Conservation (phyloP, 2,888 invertebrate species). For the Calliopum simillimum region DNA sequence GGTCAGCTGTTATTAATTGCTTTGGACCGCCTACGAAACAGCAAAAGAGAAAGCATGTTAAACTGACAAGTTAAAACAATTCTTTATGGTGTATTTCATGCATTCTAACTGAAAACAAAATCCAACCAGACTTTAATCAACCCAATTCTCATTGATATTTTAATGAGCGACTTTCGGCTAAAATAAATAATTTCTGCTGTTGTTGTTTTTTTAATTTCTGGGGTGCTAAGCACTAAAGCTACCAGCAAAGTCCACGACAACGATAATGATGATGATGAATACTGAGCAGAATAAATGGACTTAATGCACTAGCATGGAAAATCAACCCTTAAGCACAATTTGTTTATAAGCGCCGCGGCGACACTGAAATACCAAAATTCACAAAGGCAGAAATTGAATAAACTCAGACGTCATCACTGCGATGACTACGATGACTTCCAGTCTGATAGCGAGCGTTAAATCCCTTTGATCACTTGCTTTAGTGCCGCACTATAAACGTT, state of each 20-base stretch:
- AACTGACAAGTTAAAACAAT: slow-evolving; percentile 30
- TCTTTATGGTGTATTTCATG: background rate
- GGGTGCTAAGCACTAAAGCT: slow-evolving; percentile 39
- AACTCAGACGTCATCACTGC: slow-evolving; percentile 10
- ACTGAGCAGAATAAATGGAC: slow-evolving; percentile 20
- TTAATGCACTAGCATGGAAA: slow-evolving; percentile 36
- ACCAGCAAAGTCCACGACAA: background rate
- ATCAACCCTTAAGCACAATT: slow-evolving; percentile 50
- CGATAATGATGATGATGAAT: slow-evolving; percentile 24
- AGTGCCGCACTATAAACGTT: slow-evolving; percentile 49
- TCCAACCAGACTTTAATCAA: slow-evolving; percentile 24
- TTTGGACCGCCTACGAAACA: background rate
- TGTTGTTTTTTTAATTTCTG: background rate
- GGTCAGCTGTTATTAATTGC: slow-evolving; percentile 18
- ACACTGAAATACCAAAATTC: slow-evolving; percentile 30
- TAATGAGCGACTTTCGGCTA: slow-evolving; percentile 22
- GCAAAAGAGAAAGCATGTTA: slow-evolving; percentile 41
- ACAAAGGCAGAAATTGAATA: background rate
- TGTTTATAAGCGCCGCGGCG: slow-evolving; percentile 52
- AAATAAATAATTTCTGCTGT: slow-evolving; percentile 37
- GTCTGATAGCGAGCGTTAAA: slow-evolving; percentile 44
- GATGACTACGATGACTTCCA: slow-evolving; percentile 32
- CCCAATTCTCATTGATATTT: slow-evolving; percentile 5
- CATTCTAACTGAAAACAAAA: slow-evolving; percentile 28
- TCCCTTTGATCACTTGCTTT: slow-evolving; percentile 55